A percentile compares a stretch with the other conserved stretches of the same genome.
phyloP scores from a whole-genome alignment of 37 sponge, comb jelly and placozoan genomes.

The Corticium candelabrum region DNA sequence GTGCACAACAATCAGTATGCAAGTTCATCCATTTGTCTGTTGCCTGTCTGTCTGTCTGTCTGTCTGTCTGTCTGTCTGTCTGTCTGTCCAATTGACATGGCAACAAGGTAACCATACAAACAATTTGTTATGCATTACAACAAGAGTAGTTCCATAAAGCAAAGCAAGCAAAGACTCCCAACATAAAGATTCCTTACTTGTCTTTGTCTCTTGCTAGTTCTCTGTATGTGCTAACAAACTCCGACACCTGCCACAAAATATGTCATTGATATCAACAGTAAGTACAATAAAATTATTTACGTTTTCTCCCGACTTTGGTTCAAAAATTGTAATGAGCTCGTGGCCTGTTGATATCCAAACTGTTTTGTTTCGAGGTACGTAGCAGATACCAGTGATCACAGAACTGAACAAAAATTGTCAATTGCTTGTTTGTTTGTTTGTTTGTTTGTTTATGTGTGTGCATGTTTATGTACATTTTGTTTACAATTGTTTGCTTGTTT shows the following conservation, averaged over 20 bases:
- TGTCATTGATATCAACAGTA: neutral
- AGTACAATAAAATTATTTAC: conserved; percentile 13
- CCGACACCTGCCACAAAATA: conserved; percentile 1
- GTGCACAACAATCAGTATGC: no score
- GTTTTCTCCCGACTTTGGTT: conserved; percentile 72
- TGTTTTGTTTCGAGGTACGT: conserved; percentile 30
- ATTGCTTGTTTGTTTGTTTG: conserved; percentile 5
- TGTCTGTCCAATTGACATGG: no score
- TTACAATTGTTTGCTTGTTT: conserved; percentile 22
- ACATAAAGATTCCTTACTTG: neutral
- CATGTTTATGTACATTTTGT: no score
- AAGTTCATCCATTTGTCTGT: no score
- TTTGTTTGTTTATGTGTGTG: no score
- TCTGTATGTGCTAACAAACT: neutral
- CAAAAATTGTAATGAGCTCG: conserved; percentile 21
- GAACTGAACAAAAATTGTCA: conserved; percentile 9
- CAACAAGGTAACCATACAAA: no score
- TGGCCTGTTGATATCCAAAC: conserved; percentile 57
- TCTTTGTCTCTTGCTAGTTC: neutral
- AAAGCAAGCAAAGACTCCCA: neutral
- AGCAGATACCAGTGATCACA: conserved; percentile 48
- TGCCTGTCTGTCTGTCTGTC: no score
- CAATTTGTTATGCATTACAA: no score
- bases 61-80: no score
- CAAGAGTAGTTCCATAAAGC: no score